These are phyloP conservation scores for Spizaetus ornatus DNA, from an alignment of 2,113 vertebrate genomes.

Conservation along the genomic window DNA sequence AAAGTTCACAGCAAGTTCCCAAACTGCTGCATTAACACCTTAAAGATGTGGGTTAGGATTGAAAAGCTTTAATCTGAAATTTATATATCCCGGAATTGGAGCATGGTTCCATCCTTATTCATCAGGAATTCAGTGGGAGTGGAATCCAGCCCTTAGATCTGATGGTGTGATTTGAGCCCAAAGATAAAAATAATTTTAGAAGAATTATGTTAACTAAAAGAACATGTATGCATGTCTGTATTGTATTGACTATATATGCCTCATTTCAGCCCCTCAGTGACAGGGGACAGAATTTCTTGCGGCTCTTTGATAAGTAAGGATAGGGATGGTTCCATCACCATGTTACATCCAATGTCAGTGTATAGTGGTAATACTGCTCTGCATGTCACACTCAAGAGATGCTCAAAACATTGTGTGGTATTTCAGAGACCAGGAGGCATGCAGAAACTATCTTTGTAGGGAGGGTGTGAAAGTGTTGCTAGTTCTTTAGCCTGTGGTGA, in stretches of 20 bases:
- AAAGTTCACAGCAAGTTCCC: not conserved
- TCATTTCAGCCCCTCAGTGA: not conserved
- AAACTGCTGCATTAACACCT: not conserved
- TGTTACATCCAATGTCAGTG: fast-evolving
- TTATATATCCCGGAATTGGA: not conserved
- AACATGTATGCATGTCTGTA: not conserved
- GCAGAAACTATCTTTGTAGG: not conserved
- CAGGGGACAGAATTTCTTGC: not conserved
- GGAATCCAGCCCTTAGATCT: not conserved
- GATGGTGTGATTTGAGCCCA: not conserved
- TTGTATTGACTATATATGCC: not conserved
- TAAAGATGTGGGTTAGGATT: not conserved
- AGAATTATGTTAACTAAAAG: not conserved
- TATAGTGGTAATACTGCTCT: not conserved
- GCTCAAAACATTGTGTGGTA: not conserved
- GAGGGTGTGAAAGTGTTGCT: not conserved
- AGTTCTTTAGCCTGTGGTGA: not conserved
- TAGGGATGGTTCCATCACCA: not conserved
- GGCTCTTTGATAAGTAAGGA: not conserved
- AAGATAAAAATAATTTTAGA: not conserved
- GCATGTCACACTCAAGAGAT: not conserved
- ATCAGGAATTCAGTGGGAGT: not conserved
- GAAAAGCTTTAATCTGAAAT: not conserved
- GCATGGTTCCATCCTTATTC: not conserved
- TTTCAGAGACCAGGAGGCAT: not conserved